phyloP scores from a whole-genome alignment of 2,113 vertebrate species.

The Heterotilapia buettikoferi region DNA sequence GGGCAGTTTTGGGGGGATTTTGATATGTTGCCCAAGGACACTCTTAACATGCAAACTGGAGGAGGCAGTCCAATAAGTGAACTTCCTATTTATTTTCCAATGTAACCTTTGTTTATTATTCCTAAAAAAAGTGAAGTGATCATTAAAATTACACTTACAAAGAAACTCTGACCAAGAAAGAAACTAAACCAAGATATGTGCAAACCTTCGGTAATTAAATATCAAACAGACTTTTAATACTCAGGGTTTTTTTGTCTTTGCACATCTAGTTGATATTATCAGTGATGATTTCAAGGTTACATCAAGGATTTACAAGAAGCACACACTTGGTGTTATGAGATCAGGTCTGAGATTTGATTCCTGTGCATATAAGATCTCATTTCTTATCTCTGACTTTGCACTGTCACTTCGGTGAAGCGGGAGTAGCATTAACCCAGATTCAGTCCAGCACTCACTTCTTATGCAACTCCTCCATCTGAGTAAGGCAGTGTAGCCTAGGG shows the following conservation, averaged over 20 bases:
- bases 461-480: slow-evolving; percentile 18
- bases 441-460: background rate
- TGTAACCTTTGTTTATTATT: background rate
- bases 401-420: background rate
- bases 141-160: background rate
- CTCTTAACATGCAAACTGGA: background rate
- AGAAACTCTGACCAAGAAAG: background rate
- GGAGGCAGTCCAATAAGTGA: background rate
- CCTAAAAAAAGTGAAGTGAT: background rate
- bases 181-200: background rate
- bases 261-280: background rate
- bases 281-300: background rate
- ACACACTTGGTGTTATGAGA: background rate
- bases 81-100: background rate
- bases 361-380: background rate
- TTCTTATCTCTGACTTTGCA: background rate
- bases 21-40: background rate
- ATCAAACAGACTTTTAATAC: background rate
- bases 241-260: accelerated
- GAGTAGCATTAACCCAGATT: slow-evolving; percentile 43
- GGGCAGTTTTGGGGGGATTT: background rate
- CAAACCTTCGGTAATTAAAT: background rate
- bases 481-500: background rate
- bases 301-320: background rate
- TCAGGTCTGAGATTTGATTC: background rate